phyloP scores from a whole-genome alignment of 2,888 invertebrate genomes.

The Ornithoptera alexandrae region DNA sequence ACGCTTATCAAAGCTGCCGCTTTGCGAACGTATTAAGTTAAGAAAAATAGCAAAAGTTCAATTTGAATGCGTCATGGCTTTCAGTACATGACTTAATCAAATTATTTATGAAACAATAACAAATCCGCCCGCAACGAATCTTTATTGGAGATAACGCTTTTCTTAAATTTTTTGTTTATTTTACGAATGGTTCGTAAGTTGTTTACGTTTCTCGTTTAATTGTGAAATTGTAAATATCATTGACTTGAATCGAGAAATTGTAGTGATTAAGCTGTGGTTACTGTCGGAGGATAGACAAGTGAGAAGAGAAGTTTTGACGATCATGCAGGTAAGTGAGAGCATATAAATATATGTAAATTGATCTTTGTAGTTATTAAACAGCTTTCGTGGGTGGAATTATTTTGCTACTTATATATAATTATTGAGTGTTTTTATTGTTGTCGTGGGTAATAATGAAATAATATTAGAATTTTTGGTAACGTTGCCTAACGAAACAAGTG shows the following conservation, averaged over 20 bases:
- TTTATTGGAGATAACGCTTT: background rate
- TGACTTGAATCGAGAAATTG: background rate
- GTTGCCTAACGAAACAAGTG: constrained; percentile 34
- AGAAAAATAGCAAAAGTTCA: constrained; percentile 26
- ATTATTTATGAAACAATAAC: background rate
- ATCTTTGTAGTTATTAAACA: background rate
- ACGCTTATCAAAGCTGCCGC: constrained; percentile 41
- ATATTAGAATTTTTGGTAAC: constrained; percentile 21
- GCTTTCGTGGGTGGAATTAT: background rate
- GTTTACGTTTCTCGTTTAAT: background rate
- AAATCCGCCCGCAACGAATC: background rate
- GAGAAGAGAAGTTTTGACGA: background rate
- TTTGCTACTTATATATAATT: background rate
- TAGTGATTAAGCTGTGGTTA: background rate
- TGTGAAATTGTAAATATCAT: background rate
- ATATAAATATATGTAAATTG: background rate
- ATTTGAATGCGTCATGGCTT: constrained; percentile 19
- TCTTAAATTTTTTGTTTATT: too few relatives aligned
- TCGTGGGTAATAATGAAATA: background rate
- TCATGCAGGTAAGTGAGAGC: constrained; percentile 12
- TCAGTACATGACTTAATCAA: constrained; percentile 10
- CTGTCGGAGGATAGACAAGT: background rate
- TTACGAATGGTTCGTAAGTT: too few relatives aligned
- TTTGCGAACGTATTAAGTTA: constrained; percentile 43
- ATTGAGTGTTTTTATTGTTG: background rate